A percentile compares a stretch with the other conserved stretches of the same genome.
Conservation (phyloP, 2,113 vertebrate genomes). For the Oxyura jamaicensis region DNA sequence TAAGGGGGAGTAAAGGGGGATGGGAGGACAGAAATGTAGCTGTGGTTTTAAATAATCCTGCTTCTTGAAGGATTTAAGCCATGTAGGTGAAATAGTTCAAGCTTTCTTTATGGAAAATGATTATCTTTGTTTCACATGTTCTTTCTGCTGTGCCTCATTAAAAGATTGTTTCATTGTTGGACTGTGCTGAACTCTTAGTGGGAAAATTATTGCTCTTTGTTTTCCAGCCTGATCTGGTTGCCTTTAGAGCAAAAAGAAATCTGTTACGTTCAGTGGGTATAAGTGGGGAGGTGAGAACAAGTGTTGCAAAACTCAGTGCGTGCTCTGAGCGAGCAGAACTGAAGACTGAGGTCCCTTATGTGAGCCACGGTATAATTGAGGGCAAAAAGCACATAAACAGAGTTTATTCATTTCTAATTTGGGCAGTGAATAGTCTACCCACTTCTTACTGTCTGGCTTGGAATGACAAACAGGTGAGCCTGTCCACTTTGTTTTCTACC, state of each 20-base stretch:
- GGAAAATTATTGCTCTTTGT: neutral
- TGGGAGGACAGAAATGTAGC: neutral
- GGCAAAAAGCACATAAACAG: neutral
- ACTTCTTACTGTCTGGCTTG: neutral
- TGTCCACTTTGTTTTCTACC: neutral
- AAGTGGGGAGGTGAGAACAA: neutral
- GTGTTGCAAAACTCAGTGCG: neutral
- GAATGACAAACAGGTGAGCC: neutral
- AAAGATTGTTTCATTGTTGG: neutral
- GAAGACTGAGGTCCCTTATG: neutral
- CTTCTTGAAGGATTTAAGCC: neutral
- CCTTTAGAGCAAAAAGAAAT: neutral
- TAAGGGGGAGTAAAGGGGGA: neutral
- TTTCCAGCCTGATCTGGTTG: neutral
- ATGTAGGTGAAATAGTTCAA: neutral
- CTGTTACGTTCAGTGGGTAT: neutral
- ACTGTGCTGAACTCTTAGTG: neutral
- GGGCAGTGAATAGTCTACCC: neutral
- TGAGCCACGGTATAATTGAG: neutral
- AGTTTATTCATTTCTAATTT: conserved; percentile 28
- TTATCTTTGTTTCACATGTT: neutral
- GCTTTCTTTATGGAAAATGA: neutral
- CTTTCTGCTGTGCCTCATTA: neutral
- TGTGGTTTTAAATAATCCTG: neutral
- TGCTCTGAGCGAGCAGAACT: neutral